phyloP scores from a whole-genome alignment of 2,113 vertebrate species.

The Entomyzon cyanotis region DNA sequence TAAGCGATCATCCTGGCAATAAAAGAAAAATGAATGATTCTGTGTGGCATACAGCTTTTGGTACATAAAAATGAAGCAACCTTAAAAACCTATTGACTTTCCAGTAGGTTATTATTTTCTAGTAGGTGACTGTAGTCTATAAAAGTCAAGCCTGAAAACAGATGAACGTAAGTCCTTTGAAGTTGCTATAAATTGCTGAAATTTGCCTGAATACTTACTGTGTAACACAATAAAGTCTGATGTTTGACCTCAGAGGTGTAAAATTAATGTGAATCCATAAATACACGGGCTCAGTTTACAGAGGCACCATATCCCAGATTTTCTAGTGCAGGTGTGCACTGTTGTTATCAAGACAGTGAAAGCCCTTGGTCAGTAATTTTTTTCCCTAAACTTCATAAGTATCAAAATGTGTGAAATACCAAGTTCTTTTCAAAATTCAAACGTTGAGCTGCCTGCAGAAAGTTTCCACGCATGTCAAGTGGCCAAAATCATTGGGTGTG shows the following conservation, averaged over 20 bases:
- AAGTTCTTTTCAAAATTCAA: background rate
- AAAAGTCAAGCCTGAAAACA: constrained; percentile 44
- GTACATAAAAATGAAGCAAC: constrained; percentile 55
- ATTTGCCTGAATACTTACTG: background rate
- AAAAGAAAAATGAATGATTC: constrained; percentile 41
- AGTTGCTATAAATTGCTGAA: constrained; percentile 28
- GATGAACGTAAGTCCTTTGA: background rate
- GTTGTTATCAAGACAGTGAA: background rate
- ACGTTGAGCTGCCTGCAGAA: background rate
- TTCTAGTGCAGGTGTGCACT: background rate
- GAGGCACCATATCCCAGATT: background rate
- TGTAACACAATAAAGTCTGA: background rate
- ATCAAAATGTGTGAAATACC: background rate
- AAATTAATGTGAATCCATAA: background rate
- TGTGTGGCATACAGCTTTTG: background rate
- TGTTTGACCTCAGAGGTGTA: background rate
- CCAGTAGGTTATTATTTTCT: constrained; percentile 54
- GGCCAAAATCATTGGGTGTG: background rate
- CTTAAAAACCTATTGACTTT: constrained; percentile 56
- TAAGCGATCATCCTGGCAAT: constrained; percentile 18
- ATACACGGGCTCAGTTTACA: background rate
- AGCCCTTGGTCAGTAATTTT: background rate
- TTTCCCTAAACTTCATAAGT: background rate
- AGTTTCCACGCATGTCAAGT: accelerated
- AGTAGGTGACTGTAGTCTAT: background rate